phyloP scores from a whole-genome alignment of 2,113 vertebrate species.

The Menura novaehollandiae region DNA sequence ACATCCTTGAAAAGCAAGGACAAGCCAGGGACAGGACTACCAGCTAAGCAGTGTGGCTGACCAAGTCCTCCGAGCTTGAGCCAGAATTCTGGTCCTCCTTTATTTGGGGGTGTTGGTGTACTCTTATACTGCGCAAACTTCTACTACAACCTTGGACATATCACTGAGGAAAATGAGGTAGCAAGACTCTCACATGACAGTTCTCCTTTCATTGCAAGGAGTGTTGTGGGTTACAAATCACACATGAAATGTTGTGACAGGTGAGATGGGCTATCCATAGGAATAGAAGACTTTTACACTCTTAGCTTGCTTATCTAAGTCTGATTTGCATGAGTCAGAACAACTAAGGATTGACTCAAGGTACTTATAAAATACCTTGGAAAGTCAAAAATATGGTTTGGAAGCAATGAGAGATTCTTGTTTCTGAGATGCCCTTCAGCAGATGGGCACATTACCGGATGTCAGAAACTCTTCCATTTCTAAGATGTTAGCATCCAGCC shows the following conservation, averaged over 20 bases:
- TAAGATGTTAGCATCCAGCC: neutral
- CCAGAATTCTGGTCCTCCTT: neutral
- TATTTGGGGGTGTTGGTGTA: neutral
- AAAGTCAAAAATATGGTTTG: neutral
- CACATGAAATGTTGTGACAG: neutral
- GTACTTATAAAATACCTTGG: neutral
- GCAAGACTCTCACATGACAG: neutral
- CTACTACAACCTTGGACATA: neutral
- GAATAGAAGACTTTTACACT: neutral
- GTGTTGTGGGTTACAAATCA: neutral
- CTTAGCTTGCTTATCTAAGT: neutral
- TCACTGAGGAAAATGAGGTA: neutral
- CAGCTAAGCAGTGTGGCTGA: neutral
- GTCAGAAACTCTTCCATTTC: neutral
- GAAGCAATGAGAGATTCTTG: neutral
- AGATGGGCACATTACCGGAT: neutral
- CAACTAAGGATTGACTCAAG: neutral
- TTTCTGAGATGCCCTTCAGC: neutral
- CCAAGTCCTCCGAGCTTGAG: neutral
- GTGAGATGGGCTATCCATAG: neutral
- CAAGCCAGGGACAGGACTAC: neutral
- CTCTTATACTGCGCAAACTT: neutral
- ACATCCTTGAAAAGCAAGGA: neutral
- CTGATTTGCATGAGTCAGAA: neutral
- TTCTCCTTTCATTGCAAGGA: neutral